Conservation (phyloP, 2,888 invertebrate species). For the Sinopyrophorus schimmeli region DNA sequence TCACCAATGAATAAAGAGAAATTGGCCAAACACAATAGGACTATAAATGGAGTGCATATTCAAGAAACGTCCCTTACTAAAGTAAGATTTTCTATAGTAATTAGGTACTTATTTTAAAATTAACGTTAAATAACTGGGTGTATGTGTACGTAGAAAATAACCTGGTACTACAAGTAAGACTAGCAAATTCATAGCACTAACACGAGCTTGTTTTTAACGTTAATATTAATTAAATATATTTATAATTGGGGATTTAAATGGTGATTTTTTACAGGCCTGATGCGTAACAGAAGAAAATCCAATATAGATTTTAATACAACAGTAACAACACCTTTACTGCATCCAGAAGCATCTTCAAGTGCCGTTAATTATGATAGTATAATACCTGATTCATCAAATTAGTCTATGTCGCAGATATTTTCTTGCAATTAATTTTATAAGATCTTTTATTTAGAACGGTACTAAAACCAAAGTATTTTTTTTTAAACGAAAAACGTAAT, state of each 20-base stretch:
- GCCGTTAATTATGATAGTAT: conserved; percentile 52
- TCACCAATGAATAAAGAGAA: conserved; percentile 83
- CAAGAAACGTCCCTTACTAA: conserved; percentile 80
- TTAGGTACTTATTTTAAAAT: too few relatives aligned
- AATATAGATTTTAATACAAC: conserved; percentile 33
- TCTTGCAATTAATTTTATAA: too few relatives aligned
- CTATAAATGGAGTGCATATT: conserved; percentile 70
- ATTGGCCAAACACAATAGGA: conserved; percentile 71
- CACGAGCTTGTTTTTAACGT: background rate
- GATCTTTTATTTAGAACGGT: too few relatives aligned
- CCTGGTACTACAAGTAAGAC: background rate
- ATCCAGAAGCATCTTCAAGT: conserved; percentile 49
- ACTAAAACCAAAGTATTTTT: too few relatives aligned
- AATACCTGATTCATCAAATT: too few relatives aligned
- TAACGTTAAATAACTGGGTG: conserved; percentile 5
- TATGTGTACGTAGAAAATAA: background rate
- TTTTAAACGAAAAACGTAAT: too few relatives aligned
- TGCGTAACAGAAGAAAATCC: conserved; percentile 19
- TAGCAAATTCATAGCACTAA: background rate
- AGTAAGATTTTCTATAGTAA: conserved; percentile 62
- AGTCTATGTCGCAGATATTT: too few relatives aligned
- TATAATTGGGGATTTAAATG: background rate
- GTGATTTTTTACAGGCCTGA: conserved; percentile 32
- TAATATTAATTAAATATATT: background rate
- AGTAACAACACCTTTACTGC: conserved; percentile 50